Conservation (phyloP, 2,113 vertebrate genomes). For the Crocuta crocuta region DNA sequence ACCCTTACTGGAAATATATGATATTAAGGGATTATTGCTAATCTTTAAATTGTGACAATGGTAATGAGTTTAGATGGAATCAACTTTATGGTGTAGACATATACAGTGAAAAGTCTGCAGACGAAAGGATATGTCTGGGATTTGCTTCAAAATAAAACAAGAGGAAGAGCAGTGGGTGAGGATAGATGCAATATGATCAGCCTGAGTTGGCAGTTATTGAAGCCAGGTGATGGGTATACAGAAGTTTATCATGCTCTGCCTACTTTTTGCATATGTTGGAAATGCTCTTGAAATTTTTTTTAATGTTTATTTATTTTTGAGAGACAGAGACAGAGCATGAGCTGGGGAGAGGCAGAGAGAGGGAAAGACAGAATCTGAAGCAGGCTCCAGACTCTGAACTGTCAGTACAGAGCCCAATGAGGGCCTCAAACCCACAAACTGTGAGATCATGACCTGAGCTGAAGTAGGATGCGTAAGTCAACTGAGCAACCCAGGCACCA, state of each 20-base stretch:
- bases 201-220: neutral
- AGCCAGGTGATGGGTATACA: neutral
- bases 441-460: too few species aligned
- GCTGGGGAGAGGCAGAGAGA: too few species aligned
- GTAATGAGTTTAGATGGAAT: neutral
- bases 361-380: too few species aligned
- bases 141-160: slow-evolving; percentile 9
- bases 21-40: neutral
- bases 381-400: too few species aligned
- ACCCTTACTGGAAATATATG: neutral
- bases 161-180: neutral
- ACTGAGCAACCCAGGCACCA: too few species aligned
- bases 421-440: too few species aligned
- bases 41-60: slow-evolving; percentile 2
- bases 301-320: too few species aligned
- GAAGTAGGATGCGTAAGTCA: too few species aligned
- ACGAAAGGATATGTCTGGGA: neutral
- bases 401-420: too few species aligned
- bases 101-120: neutral
- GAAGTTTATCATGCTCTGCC: neutral
- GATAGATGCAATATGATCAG: neutral
- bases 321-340: too few species aligned
- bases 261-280: neutral
- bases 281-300: too few species aligned
- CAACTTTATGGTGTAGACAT: neutral